phyloP scores from a whole-genome alignment of 2,888 invertebrate species.

The Drosophila leonis region DNA sequence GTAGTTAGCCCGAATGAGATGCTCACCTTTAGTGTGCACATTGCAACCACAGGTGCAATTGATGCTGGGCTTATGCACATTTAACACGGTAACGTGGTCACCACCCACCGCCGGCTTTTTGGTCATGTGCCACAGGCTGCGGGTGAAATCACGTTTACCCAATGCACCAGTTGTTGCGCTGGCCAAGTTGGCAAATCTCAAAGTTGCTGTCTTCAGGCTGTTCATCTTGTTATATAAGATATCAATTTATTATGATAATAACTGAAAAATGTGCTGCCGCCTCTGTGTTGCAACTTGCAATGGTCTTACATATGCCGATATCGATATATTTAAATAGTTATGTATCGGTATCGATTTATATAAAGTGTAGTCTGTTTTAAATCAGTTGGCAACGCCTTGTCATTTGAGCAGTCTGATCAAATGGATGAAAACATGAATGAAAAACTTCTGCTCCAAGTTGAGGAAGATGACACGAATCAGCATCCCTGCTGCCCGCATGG shows the following conservation, averaged over 20 bases:
- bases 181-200: constrained; percentile 86
- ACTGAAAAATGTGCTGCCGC: constrained; percentile 57
- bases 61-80: constrained; percentile 87
- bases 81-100: constrained; percentile 82
- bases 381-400: constrained; percentile 18
- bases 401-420: constrained; percentile 1
- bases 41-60: constrained; percentile 91
- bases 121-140: constrained; percentile 91
- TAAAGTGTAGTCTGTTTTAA: not conserved
- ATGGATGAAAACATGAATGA: constrained; percentile 31
- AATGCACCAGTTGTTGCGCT: constrained; percentile 70
- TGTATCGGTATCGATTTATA: constrained; percentile 14
- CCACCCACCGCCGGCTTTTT: constrained; percentile 82
- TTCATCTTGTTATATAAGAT: constrained; percentile 88
- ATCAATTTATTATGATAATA: constrained; percentile 28
- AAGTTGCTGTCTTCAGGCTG: constrained; percentile 88
- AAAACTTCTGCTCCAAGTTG: constrained; percentile 64
- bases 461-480: constrained; percentile 86
- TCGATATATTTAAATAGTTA: constrained; percentile 7
- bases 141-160: constrained; percentile 88
- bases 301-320: constrained; percentile 7
- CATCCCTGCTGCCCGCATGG: constrained; percentile 92
- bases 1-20: not conserved
- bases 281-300: constrained; percentile 51
- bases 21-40: constrained; percentile 91